Conservation (phyloP, 2,888 invertebrate species). For the Papilio gigon region DNA sequence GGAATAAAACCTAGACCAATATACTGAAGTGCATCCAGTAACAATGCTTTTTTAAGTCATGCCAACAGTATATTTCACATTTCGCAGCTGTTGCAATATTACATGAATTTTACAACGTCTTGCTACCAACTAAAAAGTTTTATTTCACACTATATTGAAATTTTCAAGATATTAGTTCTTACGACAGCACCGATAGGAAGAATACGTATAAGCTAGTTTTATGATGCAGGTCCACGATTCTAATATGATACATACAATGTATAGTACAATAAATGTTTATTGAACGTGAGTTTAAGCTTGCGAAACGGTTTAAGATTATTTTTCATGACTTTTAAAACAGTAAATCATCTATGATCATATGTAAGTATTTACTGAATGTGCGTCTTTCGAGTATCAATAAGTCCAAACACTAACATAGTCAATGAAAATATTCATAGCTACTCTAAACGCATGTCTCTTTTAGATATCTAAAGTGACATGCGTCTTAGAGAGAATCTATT, state of each 20-base stretch:
- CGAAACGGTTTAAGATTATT: background rate
- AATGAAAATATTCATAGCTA: no score
- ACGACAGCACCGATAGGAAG: background rate
- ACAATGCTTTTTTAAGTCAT: conserved; percentile 34
- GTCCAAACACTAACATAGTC: background rate
- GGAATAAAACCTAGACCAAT: conserved; percentile 37
- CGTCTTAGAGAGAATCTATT: no score
- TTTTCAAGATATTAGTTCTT: background rate
- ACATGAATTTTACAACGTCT: conserved; percentile 25
- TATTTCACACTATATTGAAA: background rate
- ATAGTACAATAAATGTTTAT: background rate
- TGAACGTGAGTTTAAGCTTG: background rate
- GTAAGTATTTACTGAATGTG: background rate
- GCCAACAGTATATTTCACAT: conserved; percentile 26
- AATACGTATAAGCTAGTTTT: background rate
- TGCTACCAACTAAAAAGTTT: conserved; percentile 1
- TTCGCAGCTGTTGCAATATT: conserved; percentile 21
- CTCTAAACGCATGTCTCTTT: no score
- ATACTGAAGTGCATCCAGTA: conserved; percentile 34
- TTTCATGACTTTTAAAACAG: background rate
- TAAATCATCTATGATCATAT: background rate
- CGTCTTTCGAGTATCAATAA: background rate
- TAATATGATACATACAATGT: background rate
- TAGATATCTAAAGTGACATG: no score
- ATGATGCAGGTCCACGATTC: background rate